Conservation (phyloP, 1,140 invertebrate genomes). For the Zaprionus nigranus region DNA sequence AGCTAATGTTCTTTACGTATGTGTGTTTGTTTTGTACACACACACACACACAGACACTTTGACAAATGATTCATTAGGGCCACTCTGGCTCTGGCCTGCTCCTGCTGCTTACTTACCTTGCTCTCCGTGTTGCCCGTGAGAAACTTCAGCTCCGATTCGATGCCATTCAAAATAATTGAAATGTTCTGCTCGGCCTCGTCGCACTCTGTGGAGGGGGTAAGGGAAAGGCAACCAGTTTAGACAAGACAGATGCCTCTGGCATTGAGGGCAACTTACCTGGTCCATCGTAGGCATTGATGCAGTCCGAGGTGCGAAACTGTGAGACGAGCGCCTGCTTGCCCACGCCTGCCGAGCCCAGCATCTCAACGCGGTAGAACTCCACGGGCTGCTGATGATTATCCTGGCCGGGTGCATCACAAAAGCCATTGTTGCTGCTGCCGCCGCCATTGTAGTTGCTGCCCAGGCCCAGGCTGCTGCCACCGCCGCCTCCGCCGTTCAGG, state of each 20-base stretch:
- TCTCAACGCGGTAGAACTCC: constrained; percentile 90
- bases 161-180: constrained; percentile 94
- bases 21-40: background rate
- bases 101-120: constrained; percentile 85
- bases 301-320: constrained; percentile 97
- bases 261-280: constrained; percentile 86
- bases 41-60: background rate
- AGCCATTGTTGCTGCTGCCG: constrained; percentile 83
- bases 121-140: constrained; percentile 84
- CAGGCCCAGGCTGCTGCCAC: constrained; percentile 81
- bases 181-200: constrained; percentile 91
- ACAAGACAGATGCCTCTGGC: no score
- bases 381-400: constrained; percentile 81
- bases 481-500: constrained; percentile 66
- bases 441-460: constrained; percentile 83
- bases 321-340: constrained; percentile 95
- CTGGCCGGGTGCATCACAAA: constrained; percentile 62
- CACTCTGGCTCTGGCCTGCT: background rate
- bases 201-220: constrained; percentile 86
- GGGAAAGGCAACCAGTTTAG: background rate
- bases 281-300: constrained; percentile 96
- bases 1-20: constrained; percentile 9
- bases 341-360: constrained; percentile 93
- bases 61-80: constrained; percentile 43
- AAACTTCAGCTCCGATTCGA: constrained; percentile 95